Conservation (phyloP, 2,888 invertebrate genomes). For the Scaptomyza polygonia region DNA sequence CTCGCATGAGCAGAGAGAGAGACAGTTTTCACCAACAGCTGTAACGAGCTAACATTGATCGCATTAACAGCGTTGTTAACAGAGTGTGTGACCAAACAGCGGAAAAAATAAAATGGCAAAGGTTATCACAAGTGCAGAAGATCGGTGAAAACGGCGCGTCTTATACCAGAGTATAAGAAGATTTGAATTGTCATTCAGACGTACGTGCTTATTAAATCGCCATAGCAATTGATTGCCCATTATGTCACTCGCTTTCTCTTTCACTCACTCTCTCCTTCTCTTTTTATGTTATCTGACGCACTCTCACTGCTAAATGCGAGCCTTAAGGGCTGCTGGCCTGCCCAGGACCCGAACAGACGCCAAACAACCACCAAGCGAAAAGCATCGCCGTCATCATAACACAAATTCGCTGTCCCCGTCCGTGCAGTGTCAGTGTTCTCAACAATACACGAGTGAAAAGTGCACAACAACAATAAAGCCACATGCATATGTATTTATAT, state of each 20-base stretch:
- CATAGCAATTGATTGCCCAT: conserved; percentile 2
- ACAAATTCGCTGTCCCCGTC: conserved; percentile 19
- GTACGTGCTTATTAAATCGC: conserved; percentile 11
- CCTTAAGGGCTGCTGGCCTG: conserved; percentile 30
- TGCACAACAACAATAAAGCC: conserved; percentile 48
- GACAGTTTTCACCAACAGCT: conserved; percentile 21
- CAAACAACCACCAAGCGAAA: conserved; percentile 64
- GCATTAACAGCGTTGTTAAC: conserved; percentile 23
- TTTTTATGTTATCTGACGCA: conserved; percentile 25
- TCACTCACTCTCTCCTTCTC: conserved; percentile 27
- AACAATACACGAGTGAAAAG: conserved; percentile 46
- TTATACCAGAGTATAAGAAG: neutral
- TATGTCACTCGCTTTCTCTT: conserved; percentile 25
- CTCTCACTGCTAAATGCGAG: conserved; percentile 29
- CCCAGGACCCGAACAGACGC: conserved; percentile 60
- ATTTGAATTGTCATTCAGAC: conserved; percentile 1
- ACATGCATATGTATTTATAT: conserved; percentile 7
- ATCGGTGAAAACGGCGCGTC: neutral
- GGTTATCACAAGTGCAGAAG: neutral
- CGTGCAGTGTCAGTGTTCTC: conserved; percentile 44
- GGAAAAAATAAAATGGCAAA: neutral
- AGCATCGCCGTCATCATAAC: conserved; percentile 42
- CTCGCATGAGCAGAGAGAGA: conserved; percentile 31
- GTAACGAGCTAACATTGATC: conserved; percentile 33
- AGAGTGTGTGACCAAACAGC: conserved; percentile 37